Evolutionary conservation across 2,888 invertebrate genomes (phyloP).

Genomic region (Oligia latruncula): DNA sequence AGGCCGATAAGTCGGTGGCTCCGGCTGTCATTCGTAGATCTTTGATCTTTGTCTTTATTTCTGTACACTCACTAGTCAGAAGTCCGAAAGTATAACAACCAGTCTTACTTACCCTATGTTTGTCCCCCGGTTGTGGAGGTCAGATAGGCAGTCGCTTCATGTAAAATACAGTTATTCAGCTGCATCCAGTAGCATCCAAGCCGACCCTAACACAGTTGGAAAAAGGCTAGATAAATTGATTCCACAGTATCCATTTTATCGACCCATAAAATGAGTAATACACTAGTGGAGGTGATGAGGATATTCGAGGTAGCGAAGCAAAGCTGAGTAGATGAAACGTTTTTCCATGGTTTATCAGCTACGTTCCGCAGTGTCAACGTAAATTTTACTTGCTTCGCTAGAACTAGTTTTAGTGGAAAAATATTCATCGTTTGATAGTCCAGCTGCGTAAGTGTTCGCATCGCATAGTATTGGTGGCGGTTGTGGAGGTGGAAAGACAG

Average conservation of each 20-base stretch:
- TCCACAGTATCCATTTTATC: not conserved
- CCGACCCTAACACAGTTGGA: too few relatives aligned
- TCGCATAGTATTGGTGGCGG: not conserved
- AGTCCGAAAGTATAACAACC: not conserved
- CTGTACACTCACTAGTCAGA: too few relatives aligned
- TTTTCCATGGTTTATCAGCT: not conserved
- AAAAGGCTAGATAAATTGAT: not conserved
- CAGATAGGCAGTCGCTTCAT: too few relatives aligned
- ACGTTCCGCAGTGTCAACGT: not conserved
- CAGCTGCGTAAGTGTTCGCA: not conserved
- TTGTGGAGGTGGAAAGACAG: not conserved
- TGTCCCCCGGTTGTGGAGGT: too few relatives aligned
- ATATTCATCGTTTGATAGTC: not conserved
- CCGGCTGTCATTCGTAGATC: too few relatives aligned
- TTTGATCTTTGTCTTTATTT: too few relatives aligned
- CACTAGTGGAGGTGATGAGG: not conserved
- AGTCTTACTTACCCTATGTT: too few relatives aligned
- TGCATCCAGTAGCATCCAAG: too few relatives aligned
- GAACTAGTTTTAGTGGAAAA: not conserved
- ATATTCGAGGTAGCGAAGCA: not conserved
- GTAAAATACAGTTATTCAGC: too few relatives aligned
- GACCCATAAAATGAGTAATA: not conserved
- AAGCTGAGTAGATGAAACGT: too few relatives aligned
- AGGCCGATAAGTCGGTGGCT: not conserved
- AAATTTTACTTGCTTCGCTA: not conserved